Conservation (phyloP, 2,888 invertebrate species). For the Pilophorus perplexus region DNA sequence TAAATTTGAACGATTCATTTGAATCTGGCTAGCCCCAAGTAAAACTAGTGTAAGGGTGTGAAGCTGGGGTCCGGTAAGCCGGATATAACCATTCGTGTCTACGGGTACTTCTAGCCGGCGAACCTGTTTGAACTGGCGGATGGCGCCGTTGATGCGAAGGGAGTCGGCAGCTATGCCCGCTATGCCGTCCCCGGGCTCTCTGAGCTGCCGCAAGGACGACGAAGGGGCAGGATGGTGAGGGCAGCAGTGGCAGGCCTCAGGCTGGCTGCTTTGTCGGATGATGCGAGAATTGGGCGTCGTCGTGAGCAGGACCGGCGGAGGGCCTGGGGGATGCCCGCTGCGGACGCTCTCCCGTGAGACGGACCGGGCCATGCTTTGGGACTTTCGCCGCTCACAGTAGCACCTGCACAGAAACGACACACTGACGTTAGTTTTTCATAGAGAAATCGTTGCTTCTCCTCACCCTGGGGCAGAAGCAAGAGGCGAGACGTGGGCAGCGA, state of each 20-base stretch:
- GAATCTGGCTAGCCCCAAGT: no score
- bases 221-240: slow-evolving; percentile 64
- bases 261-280: slow-evolving; percentile 84
- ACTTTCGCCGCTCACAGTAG: slow-evolving; percentile 74
- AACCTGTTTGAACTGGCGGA: slow-evolving; percentile 95
- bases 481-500: background rate
- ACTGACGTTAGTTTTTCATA: no score
- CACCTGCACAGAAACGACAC: slow-evolving; percentile 55
- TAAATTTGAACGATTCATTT: no score
- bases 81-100: no score
- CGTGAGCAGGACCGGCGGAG: slow-evolving; percentile 70
- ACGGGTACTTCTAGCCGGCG: no score
- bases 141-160: slow-evolving; percentile 91
- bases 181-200: slow-evolving; percentile 80
- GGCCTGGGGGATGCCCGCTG: slow-evolving; percentile 54
- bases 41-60: no score
- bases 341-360: slow-evolving; percentile 73
- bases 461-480: background rate
- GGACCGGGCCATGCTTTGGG: slow-evolving; percentile 73
- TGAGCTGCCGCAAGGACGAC: slow-evolving; percentile 80
- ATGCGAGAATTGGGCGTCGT: slow-evolving; percentile 68
- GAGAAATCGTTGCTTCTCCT: no score
- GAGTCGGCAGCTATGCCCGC: slow-evolving; percentile 96
- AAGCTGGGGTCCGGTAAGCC: no score
- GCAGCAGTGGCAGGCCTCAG: slow-evolving; percentile 63